Evolutionary conservation across 2,113 vertebrate genomes (phyloP), one percentile per base, ranked within the genome.

Genomic region (Aleadryas rufinucha): DNA sequence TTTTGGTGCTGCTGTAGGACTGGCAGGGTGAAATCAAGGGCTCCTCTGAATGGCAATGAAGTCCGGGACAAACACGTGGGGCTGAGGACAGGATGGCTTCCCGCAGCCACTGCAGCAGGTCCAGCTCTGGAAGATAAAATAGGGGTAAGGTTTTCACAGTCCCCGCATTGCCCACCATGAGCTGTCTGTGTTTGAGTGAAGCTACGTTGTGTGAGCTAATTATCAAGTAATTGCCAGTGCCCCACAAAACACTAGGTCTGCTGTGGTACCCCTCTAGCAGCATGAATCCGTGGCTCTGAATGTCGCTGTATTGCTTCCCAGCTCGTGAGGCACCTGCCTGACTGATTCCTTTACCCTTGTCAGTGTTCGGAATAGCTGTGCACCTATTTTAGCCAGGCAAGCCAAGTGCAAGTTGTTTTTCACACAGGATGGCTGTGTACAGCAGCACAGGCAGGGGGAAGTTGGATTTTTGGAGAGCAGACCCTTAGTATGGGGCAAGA

Each of bases 321-420:
- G 89, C 52, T 59, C 72, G 26, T 4, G 52, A 96, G 59, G 33
- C 63, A 93, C 87, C 87, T 91, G 84, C 84, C 66, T 69, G 77
- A 53, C 54, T 75, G 64, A 81, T 93, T 81, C 50, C 88, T 93
- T 91, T 95, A 82, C 87, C 91, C 91, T 94, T 87, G 84, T 47
- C 86, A 57, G 52, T 44, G 74, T 91, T 94, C 47, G 54, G 50
- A 87, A 79, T 92, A 84, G 72, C 84, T 44, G 33, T 63, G 45
- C 31, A 72, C 76, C 85, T 89, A 37, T 91, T 93, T 91, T 56
- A 85, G 57, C 92, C 49, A 56, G 60, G 52, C 79, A 77, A 94
- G 59, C 23, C 72, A 89, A 90, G 28, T 72, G 39, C 56, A 59
- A 69, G 68, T 75, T 69, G 78, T 84, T 96, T 95, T 77, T 78